A percentile compares a stretch with the other conserved stretches of the same genome.
These are phyloP conservation scores for Tridacna gigas DNA, from an alignment of 2,888 invertebrate genomes.

Conservation along the genomic window DNA sequence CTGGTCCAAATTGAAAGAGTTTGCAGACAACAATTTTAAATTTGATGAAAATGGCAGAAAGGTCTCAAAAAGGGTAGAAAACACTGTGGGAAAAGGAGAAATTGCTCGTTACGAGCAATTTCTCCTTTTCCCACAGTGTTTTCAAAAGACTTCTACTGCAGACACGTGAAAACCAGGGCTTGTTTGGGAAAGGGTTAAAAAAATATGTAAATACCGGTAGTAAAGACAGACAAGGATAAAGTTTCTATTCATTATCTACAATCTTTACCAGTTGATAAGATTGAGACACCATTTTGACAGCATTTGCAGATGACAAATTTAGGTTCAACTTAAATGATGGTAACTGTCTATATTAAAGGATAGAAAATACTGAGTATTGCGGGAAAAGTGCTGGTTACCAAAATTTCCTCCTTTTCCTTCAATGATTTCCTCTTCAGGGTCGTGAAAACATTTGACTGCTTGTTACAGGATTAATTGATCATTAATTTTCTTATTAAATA, in stretches of 20 bases:
- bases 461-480: too few relatives aligned
- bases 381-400: neutral
- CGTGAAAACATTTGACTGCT: too few relatives aligned
- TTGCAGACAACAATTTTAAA: neutral
- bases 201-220: too few relatives aligned
- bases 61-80: neutral
- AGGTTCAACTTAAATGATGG: neutral
- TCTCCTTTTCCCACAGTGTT: neutral
- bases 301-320: neutral
- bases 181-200: neutral
- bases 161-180: neutral
- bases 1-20: neutral
- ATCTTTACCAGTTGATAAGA: too few relatives aligned
- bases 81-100: neutral
- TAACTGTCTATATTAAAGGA: neutral
- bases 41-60: neutral
- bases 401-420: too few relatives aligned
- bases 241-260: too few relatives aligned
- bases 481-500: too few relatives aligned
- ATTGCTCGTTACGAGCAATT: neutral
- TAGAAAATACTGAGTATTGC: neutral
- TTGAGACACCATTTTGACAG: neutral
- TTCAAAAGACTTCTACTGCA: neutral
- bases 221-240: too few relatives aligned
- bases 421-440: too few relatives aligned